Percentiles rank a stretch among this genome's conserved stretches.
These are phyloP conservation scores for Gambusia holbrooki DNA, from an alignment of 2,113 vertebrate species.

Conservation along the genomic window DNA sequence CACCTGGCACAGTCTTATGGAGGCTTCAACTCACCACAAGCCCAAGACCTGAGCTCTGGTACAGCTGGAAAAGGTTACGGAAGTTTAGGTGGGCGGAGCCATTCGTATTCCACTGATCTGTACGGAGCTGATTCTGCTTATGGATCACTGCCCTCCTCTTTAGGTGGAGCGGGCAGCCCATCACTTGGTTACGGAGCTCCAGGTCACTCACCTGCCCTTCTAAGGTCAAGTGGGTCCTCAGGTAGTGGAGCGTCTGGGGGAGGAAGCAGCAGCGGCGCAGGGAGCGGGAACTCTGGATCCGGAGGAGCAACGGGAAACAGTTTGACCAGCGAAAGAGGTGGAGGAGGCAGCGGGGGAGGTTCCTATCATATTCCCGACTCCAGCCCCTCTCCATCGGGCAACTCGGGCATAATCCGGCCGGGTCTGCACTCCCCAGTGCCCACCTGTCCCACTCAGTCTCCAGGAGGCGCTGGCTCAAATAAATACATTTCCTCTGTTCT, in stretches of 20 bases:
- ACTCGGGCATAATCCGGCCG: slow-evolving; percentile 87
- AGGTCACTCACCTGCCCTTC: slow-evolving; percentile 91
- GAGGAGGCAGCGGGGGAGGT: slow-evolving; percentile 71
- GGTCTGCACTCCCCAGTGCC: slow-evolving; percentile 89
- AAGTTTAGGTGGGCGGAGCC: slow-evolving; percentile 75
- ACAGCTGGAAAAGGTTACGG: slow-evolving; percentile 78
- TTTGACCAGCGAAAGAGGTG: slow-evolving; percentile 73
- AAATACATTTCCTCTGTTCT: slow-evolving; percentile 91
- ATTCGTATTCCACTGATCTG: slow-evolving; percentile 86
- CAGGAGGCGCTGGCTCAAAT: slow-evolving; percentile 83
- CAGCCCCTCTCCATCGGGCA: slow-evolving; percentile 88
- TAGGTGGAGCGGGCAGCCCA: slow-evolving; percentile 87
- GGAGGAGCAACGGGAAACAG: slow-evolving; percentile 73
- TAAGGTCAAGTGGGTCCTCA: slow-evolving; percentile 82
- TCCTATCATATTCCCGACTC: slow-evolving; percentile 86
- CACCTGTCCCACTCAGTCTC: slow-evolving; percentile 84
- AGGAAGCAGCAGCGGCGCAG: slow-evolving; percentile 72
- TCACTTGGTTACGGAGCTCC: slow-evolving; percentile 88
- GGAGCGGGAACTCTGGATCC: slow-evolving; percentile 73
- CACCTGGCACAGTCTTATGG: slow-evolving; percentile 82
- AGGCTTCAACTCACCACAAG: slow-evolving; percentile 86
- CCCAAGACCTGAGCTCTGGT: slow-evolving; percentile 85
- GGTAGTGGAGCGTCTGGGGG: slow-evolving; percentile 76
- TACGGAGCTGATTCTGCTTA: slow-evolving; percentile 82
- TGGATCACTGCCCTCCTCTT: slow-evolving; percentile 79